Conservation (phyloP, 92 coral and sea anemone species). For the Scolanthus callimorphus region DNA sequence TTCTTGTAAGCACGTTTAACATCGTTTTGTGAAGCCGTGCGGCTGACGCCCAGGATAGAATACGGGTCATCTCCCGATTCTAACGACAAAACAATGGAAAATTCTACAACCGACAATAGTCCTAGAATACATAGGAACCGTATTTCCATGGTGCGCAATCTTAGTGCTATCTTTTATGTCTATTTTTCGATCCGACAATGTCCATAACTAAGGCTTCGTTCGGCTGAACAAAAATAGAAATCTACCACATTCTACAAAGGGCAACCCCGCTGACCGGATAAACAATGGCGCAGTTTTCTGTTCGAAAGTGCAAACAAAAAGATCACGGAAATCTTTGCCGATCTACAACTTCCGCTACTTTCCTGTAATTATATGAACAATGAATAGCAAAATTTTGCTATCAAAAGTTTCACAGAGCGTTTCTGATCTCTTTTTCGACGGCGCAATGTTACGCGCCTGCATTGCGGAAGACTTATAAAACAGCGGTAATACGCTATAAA, state of each 20-base stretch:
- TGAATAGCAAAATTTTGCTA: too few species aligned
- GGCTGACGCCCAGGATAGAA: conserved; percentile 73
- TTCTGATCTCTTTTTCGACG: too few species aligned
- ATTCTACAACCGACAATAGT: conserved; percentile 11
- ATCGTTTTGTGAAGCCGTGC: conserved; percentile 70
- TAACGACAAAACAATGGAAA: conserved; percentile 8
- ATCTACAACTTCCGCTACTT: too few species aligned
- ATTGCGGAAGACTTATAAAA: too few species aligned
- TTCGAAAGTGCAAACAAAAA: not conserved
- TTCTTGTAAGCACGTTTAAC: conserved; percentile 88
- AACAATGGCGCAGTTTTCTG: conserved; percentile 6
- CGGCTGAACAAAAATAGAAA: not conserved
- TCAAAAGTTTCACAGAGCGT: too few species aligned
- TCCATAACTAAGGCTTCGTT: not conserved
- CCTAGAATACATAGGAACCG: not conserved
- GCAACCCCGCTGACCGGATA: conserved; percentile 45
- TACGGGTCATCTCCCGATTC: conserved; percentile 76
- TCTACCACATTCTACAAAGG: not conserved
- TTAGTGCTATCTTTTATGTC: too few species aligned
- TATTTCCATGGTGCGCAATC: too few species aligned
- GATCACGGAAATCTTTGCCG: too few species aligned
- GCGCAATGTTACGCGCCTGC: too few species aligned
- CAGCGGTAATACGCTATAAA: too few species aligned
- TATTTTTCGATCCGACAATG: too few species aligned
- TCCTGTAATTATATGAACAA: too few species aligned